These are phyloP conservation scores for Halictus rubicundus DNA, from an alignment of 1,140 invertebrate genomes.

Conservation along the genomic window DNA sequence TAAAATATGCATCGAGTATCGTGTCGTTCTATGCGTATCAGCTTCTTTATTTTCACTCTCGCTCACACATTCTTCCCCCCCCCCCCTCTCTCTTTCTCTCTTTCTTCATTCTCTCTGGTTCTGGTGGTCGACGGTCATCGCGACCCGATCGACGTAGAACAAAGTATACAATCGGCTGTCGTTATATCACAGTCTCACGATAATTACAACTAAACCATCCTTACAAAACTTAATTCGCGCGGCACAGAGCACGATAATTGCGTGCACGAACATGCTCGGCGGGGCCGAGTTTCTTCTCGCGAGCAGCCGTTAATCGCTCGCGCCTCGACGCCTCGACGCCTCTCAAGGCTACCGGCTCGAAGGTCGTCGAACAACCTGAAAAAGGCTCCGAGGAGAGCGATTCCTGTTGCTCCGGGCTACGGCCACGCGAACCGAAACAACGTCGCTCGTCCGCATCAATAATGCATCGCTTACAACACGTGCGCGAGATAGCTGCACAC, in stretches of 20 bases:
- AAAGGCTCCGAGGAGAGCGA: conserved; percentile 31
- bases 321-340: conserved; percentile 26
- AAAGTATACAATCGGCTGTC: conserved; percentile 71
- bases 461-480: conserved; percentile 36
- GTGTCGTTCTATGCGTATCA: conserved; percentile 35
- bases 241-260: conserved; percentile 39
- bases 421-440: conserved; percentile 9
- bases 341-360: conserved; percentile 25
- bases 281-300: conserved; percentile 24
- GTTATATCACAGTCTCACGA: conserved; percentile 70
- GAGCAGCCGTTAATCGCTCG: conserved; percentile 39
- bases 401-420: conserved; percentile 9
- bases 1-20: conserved; percentile 24
- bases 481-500: conserved; percentile 28
- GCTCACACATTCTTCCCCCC: too few species aligned
- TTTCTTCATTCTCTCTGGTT: conserved; percentile 48
- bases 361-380: conserved; percentile 39
- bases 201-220: conserved; percentile 68
- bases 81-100: conserved; percentile 41
- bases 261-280: conserved; percentile 16
- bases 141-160: conserved; percentile 62
- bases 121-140: conserved; percentile 41
- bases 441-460: conserved; percentile 30
- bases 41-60: conserved; percentile 58
- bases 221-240: conserved; percentile 59